phyloP scores from a whole-genome alignment of 1,140 invertebrate species.

The Chionoecetes opilio region DNA sequence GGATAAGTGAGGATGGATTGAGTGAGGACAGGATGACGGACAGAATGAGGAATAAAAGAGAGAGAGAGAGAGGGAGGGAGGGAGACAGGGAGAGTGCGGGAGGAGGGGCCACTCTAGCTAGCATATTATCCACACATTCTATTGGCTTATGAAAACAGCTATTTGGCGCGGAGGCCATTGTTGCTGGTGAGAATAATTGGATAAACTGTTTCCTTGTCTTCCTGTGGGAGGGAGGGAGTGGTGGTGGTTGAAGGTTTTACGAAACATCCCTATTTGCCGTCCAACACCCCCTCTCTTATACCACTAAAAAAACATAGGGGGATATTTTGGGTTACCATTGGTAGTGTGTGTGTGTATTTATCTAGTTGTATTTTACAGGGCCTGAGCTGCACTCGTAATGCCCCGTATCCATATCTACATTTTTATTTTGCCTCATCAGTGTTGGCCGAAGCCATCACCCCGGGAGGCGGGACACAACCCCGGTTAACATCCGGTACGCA shows the following conservation, averaged over 20 bases:
- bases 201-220: slow-evolving; percentile 40
- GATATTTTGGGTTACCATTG: no score
- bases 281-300: not conserved
- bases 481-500: no score
- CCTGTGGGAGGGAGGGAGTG: not conserved
- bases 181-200: slow-evolving; percentile 25
- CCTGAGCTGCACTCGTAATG: no score
- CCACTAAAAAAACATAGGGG: no score
- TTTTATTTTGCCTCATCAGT: no score
- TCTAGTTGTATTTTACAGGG: no score
- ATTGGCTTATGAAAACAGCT: not conserved
- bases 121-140: slow-evolving; percentile 14
- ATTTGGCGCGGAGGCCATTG: not conserved
- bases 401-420: no score
- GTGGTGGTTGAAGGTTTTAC: not conserved
- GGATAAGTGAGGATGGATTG: not conserved
- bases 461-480: no score
- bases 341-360: no score
- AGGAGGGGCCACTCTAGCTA: not conserved
- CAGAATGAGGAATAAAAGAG: not conserved
- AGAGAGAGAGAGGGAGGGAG: not conserved
- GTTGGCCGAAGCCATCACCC: no score
- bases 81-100: not conserved
- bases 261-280: not conserved
- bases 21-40: not conserved